Percentiles rank a stretch among this genome's conserved stretches.
Conservation (phyloP, 2,888 invertebrate genomes). For the Rhagonycha lutea region DNA sequence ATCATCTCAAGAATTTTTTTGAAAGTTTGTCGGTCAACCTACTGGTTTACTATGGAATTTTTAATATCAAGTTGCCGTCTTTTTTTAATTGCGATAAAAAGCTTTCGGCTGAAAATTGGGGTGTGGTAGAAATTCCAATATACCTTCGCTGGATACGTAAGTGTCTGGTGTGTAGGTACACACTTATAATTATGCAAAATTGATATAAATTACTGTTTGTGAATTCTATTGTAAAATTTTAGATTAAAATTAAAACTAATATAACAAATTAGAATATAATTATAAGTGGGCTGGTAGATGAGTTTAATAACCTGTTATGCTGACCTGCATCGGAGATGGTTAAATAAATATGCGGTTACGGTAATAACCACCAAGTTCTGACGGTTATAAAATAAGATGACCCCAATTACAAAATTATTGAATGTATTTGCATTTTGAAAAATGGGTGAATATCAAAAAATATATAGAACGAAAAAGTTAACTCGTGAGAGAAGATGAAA, state of each 20-base stretch:
- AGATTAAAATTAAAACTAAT: neutral
- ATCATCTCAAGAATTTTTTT: neutral
- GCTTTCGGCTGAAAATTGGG: slow-evolving; percentile 16
- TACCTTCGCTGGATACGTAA: neutral
- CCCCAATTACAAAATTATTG: neutral
- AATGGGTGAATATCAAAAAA: neutral
- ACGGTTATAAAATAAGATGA: slow-evolving; percentile 4
- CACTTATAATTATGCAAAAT: neutral
- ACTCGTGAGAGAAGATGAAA: neutral
- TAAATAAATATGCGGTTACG: slow-evolving; percentile 12
- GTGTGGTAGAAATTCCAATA: slow-evolving; percentile 27
- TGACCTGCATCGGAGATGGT: slow-evolving; percentile 27
- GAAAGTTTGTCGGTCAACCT: slow-evolving; percentile 18
- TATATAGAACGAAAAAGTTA: neutral
- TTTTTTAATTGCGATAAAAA: slow-evolving; percentile 19
- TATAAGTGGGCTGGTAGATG: slow-evolving; percentile 13
- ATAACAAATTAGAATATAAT: slow-evolving; percentile 10
- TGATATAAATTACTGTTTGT: neutral
- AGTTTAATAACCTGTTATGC: slow-evolving; percentile 26
- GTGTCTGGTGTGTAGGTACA: neutral
- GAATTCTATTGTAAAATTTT: neutral
- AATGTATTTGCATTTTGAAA: neutral
- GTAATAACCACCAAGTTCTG: slow-evolving; percentile 5
- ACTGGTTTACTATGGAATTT: slow-evolving; percentile 25
- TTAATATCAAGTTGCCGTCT: slow-evolving; percentile 14